These are phyloP conservation scores for Trachelus troglodyta DNA, from an alignment of 2,888 invertebrate genomes.

Conservation along the genomic window DNA sequence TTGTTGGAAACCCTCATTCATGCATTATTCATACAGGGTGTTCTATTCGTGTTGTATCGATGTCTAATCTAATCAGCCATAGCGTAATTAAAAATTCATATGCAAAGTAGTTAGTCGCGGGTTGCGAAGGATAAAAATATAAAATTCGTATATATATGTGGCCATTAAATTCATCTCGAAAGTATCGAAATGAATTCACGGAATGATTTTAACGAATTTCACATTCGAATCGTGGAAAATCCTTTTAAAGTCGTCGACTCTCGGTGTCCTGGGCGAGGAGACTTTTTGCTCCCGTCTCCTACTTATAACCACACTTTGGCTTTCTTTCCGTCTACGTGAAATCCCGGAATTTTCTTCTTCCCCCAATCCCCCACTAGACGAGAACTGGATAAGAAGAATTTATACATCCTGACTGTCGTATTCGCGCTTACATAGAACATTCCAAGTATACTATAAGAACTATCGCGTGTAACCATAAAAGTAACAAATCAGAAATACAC, in stretches of 20 bases:
- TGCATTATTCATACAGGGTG: not conserved
- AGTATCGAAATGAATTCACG: not conserved
- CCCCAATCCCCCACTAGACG: not conserved
- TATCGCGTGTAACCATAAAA: not conserved
- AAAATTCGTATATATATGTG: not conserved
- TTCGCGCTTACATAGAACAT: not conserved
- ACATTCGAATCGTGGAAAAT: not conserved
- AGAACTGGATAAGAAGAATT: not conserved
- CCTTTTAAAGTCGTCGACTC: not conserved
- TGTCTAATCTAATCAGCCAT: not conserved
- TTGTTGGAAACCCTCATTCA: not conserved
- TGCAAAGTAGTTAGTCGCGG: not conserved
- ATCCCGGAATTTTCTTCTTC: not conserved
- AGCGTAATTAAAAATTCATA: not conserved
- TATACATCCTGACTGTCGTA: not conserved
- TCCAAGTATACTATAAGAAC: not conserved
- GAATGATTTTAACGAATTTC: not conserved
- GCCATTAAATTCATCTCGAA: not conserved
- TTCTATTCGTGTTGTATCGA: not conserved
- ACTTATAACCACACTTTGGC: constrained; percentile 18
- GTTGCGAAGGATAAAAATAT: not conserved
- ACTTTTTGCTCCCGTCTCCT: constrained; percentile 11
- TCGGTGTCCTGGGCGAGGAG: constrained; percentile 8
- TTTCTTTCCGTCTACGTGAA: not conserved
- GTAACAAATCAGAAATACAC: not conserved